These are phyloP conservation scores for Brachionus manjavacas DNA, from an alignment of 1,140 invertebrate species.

Conservation along the genomic window DNA sequence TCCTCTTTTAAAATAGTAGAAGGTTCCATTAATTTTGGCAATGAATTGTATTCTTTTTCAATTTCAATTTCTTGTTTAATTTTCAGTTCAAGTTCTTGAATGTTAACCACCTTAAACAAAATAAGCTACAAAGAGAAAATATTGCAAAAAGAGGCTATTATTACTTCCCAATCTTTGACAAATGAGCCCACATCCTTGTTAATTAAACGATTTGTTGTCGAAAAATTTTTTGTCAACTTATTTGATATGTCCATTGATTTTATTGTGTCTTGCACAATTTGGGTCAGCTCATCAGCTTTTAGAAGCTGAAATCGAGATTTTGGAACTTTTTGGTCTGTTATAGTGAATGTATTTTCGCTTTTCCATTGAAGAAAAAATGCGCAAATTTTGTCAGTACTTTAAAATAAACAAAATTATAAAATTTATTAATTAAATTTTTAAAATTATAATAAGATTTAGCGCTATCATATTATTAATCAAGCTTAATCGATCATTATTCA, in stretches of 20 bases:
- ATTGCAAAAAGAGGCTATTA: background rate
- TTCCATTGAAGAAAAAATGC: constrained; percentile 43
- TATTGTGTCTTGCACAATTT: background rate
- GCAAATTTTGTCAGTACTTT: constrained; percentile 36
- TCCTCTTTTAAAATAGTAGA: constrained; percentile 34
- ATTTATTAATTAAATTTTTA: too few species aligned
- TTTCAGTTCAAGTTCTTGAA: constrained; percentile 18
- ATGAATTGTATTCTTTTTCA: constrained; percentile 34
- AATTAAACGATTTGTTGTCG: constrained; percentile 29
- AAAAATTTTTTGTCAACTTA: constrained; percentile 16
- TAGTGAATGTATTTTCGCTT: constrained; percentile 12
- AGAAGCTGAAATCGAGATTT: constrained; percentile 27
- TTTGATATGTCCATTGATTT: background rate
- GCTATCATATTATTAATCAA: too few species aligned
- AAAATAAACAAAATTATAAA: too few species aligned
- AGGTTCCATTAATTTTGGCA: background rate
- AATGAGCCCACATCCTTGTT: background rate
- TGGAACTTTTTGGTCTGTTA: constrained; percentile 6
- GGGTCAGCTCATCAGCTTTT: constrained; percentile 15
- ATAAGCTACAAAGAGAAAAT: background rate
- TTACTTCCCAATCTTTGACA: constrained; percentile 42
- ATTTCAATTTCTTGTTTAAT: constrained; percentile 40
- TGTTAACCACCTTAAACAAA: background rate
- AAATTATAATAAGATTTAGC: too few species aligned
- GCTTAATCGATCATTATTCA: too few species aligned